Evolutionary conservation across 2,888 invertebrate species (phyloP).

Genomic region (Microctonus aethiopoides): DNA sequence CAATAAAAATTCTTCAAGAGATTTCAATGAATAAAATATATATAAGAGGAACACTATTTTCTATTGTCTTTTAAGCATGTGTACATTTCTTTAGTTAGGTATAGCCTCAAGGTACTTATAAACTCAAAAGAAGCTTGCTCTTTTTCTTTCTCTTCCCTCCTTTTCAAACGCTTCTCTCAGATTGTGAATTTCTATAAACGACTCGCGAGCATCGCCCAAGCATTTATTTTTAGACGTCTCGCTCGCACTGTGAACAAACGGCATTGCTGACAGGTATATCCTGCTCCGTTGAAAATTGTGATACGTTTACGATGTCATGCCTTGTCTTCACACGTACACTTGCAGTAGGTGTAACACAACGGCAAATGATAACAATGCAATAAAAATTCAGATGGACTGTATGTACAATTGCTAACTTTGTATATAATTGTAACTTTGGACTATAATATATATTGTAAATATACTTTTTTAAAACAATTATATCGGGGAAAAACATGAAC

Average conservation of each 20-base stretch:
- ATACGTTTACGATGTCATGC: slow-evolving; percentile 24
- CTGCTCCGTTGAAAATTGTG: slow-evolving; percentile 34
- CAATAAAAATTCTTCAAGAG: too few species aligned
- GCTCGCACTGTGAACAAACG: slow-evolving; percentile 31
- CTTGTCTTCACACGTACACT: background rate
- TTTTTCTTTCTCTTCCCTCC: background rate
- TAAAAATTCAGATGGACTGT: too few species aligned
- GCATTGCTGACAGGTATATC: slow-evolving; percentile 38
- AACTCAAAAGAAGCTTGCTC: background rate
- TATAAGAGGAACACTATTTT: background rate
- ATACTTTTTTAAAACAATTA: too few species aligned
- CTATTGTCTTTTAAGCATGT: background rate
- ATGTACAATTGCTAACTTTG: too few species aligned
- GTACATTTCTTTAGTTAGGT: background rate
- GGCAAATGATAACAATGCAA: background rate
- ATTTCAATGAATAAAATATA: background rate
- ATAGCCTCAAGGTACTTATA: background rate
- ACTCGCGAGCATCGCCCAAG: slow-evolving; percentile 22
- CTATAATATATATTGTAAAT: too few species aligned
- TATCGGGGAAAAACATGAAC: too few species aligned
- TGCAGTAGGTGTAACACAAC: background rate
- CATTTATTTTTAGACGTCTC: slow-evolving; percentile 35
- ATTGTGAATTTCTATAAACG: slow-evolving; percentile 19
- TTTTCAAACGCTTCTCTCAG: background rate
- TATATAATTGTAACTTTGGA: too few species aligned